Conservation (phyloP, 2,797 vertebrate genomes). For the Triplophysa yarkandensis region DNA sequence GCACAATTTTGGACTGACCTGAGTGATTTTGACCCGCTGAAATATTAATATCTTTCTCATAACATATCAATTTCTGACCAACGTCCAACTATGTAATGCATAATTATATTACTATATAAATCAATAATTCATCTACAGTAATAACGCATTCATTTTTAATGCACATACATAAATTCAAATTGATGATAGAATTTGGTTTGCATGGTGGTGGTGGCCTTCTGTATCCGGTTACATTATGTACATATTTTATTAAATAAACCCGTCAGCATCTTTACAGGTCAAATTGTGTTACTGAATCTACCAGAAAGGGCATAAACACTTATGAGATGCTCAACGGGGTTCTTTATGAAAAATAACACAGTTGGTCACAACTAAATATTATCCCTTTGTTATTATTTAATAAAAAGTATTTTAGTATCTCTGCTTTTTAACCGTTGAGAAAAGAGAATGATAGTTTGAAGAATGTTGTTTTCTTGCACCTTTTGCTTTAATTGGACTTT, state of each 20-base stretch:
- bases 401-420: too few relatives aligned
- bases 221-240: conserved; percentile 36
- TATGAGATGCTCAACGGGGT: too few relatives aligned
- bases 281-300: background rate
- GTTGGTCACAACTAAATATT: too few relatives aligned
- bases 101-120: conserved; percentile 56
- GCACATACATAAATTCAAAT: conserved; percentile 44
- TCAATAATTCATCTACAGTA: conserved; percentile 56
- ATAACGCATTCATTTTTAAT: conserved; percentile 53
- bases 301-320: too few relatives aligned
- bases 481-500: too few relatives aligned
- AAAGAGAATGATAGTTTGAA: too few relatives aligned
- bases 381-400: too few relatives aligned
- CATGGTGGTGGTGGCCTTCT: conserved; percentile 33
- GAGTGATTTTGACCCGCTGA: conserved; percentile 48
- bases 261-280: conserved; percentile 44
- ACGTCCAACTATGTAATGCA: conserved; percentile 46
- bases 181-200: conserved; percentile 41
- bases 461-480: too few relatives aligned
- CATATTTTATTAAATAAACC: conserved; percentile 50
- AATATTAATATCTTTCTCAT: conserved; percentile 52
- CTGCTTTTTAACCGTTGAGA: too few relatives aligned
- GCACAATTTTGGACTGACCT: conserved; percentile 45
- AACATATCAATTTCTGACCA: conserved; percentile 42
- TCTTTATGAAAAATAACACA: too few relatives aligned